Evolutionary conservation across 2,113 vertebrate species (phyloP).

Genomic region (Sinocyclocheilus anophthalmus): DNA sequence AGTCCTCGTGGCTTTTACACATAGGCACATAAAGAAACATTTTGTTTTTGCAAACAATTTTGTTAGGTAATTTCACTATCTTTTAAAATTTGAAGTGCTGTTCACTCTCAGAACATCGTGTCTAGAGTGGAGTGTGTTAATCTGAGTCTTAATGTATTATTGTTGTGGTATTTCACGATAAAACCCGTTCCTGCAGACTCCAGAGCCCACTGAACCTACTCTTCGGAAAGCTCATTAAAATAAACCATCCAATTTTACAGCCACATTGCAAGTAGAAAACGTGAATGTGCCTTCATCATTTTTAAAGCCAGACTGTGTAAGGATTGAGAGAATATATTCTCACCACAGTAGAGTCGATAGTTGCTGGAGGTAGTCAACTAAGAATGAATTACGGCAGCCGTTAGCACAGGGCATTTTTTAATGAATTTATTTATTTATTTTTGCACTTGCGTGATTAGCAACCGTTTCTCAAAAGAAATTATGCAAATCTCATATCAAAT

Average conservation of each 20-base stretch:
- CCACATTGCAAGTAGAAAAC: not conserved
- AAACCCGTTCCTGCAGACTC: not conserved
- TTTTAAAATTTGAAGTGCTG: not conserved
- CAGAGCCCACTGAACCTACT: constrained; percentile 9
- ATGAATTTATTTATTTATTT: not conserved
- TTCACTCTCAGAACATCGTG: constrained; percentile 15
- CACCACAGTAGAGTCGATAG: not conserved
- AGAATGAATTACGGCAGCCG: not conserved
- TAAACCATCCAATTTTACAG: constrained; percentile 31
- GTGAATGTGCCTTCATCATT: not conserved
- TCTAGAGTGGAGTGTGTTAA: constrained; percentile 3
- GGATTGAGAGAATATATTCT: not conserved
- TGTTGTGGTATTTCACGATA: constrained; percentile 29
- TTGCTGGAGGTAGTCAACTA: not conserved
- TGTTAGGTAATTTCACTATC: not conserved
- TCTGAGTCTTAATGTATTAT: constrained; percentile 33
- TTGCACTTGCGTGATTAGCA: not conserved
- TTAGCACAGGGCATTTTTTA: not conserved
- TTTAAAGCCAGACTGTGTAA: constrained; percentile 20
- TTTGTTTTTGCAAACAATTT: not conserved
- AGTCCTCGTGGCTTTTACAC: not conserved
- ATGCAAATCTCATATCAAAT: not conserved
- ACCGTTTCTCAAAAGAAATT: constrained; percentile 8
- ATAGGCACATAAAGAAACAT: not conserved
- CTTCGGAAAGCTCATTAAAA: constrained; percentile 23